Evolutionary conservation across 2,797 vertebrate species (phyloP).

Genomic region (Coregonus sp.): DNA sequence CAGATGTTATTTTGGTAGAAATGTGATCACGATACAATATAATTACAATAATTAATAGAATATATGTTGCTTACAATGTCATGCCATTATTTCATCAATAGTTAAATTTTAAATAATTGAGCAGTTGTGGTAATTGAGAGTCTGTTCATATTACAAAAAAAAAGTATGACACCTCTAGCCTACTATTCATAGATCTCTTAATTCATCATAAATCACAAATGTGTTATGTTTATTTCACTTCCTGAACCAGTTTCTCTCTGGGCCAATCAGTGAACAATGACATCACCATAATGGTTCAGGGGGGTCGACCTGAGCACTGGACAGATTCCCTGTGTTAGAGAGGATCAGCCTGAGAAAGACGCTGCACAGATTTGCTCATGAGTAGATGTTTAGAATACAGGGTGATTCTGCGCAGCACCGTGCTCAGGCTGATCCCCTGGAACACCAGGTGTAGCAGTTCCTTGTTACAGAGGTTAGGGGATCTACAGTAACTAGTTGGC

Average conservation of each 20-base stretch:
- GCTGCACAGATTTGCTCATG: conserved; percentile 37
- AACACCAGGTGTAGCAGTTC: background rate
- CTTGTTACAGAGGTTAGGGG: background rate
- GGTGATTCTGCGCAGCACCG: background rate
- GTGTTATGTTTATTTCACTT: conserved; percentile 37
- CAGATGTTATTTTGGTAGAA: conserved; percentile 35
- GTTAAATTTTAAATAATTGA: background rate
- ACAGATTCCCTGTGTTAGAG: conserved; percentile 37
- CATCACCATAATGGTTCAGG: conserved; percentile 42
- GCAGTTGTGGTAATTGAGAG: background rate
- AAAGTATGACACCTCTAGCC: background rate
- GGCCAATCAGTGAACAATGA: conserved; percentile 49
- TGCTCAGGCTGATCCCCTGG: background rate
- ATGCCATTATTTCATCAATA: background rate
- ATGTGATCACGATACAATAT: conserved; percentile 57
- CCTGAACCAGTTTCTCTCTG: conserved; percentile 43
- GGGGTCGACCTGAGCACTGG: conserved; percentile 20
- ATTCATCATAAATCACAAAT: background rate
- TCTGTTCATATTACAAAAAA: background rate
- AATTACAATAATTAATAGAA: conserved; percentile 43
- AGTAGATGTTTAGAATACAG: background rate
- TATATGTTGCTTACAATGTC: background rate
- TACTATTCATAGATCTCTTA: background rate
- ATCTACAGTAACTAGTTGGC: background rate
- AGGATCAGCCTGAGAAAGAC: conserved; percentile 40